Conservation (phyloP, 2,888 invertebrate genomes). For the Noctua janthe region DNA sequence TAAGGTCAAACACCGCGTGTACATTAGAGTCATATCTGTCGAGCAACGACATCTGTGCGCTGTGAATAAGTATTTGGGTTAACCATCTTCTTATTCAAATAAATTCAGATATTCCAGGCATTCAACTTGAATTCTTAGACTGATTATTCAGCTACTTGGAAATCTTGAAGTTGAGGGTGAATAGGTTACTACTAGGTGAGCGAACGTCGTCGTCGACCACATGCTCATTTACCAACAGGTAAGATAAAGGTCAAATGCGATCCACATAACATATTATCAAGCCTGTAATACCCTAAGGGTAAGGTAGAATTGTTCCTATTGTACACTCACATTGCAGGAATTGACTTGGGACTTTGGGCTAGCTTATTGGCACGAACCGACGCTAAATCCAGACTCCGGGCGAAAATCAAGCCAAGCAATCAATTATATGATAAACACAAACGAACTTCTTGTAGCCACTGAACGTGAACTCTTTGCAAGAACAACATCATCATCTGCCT, state of each 20-base stretch:
- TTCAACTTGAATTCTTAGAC: slow-evolving; percentile 18
- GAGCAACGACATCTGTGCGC: slow-evolving; percentile 27
- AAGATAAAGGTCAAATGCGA: not conserved
- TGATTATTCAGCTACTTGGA: slow-evolving; percentile 31
- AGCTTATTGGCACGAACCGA: not conserved
- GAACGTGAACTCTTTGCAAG: not conserved
- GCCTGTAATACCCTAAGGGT: not conserved
- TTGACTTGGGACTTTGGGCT: not conserved
- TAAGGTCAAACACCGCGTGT: slow-evolving; percentile 48
- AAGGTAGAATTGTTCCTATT: not conserved
- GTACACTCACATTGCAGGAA: not conserved
- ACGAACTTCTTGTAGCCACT: too few species aligned
- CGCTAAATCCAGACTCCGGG: not conserved
- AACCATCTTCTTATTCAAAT: slow-evolving; percentile 37
- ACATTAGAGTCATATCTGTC: slow-evolving; percentile 15
- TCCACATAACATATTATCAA: not conserved
- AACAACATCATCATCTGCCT: too few species aligned
- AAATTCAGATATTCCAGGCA: slow-evolving; percentile 21
- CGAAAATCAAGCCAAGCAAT: not conserved
- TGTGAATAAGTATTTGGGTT: slow-evolving; percentile 44
- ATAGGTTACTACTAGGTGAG: not conserved
- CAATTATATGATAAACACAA: not conserved
- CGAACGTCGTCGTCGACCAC: too few species aligned
- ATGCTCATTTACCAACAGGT: not conserved
- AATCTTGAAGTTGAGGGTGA: not conserved